Base-by-base conservation (phyloP, 92 coral and sea anemone species). In the Virgularia gustaviana region DNA sequence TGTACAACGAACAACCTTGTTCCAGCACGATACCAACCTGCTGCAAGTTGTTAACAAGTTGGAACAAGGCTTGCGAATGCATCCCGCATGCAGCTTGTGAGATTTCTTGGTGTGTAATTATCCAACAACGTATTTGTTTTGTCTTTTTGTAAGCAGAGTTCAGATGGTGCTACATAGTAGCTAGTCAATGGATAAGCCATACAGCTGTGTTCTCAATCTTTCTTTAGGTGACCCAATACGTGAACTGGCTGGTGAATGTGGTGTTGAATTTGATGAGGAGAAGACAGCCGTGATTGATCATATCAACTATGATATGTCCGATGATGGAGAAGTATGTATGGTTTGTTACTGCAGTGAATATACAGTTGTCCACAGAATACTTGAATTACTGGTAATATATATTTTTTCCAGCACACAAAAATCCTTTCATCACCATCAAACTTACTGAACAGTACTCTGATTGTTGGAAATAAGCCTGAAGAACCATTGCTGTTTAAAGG, bases 231-330 rank as follows among this genome's bases (percentile, higher is more conserved):
- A 92, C 70, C 98, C 98, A 31, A 80, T 92, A 29, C 90, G 98
- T 51, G 98, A 92, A 57, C 79, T 92, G 27, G 98, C 96, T 57
- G 86, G 96, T 64, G 98, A 92, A 53, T 92, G 98, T 84, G 98
- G 98, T 36, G 88, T 92, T 62, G 98, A 92, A 65, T 92, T 92
- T 86, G 98, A 92, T 65, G 98, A 92, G 73, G 98, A 92, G 49
- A 92, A 92, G 81, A 89, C 98, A 3, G 80, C 98, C 13, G 98
- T 92, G 9, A 92, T 92, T 80, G 98, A 92, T 66, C 98, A 92
- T 59, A 90, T 92, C 49, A 92, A 83, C 58, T 95, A 89, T 54
- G 98, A 92, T 65, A 87, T 89, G 53, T 88, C 96, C 9, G 98
- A 92, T 62, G 76, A 86, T 4, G 98, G 88, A 64, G 88, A 83